These are phyloP conservation scores for Eueides isabella DNA, from an alignment of 1,140 invertebrate species.

Conservation along the genomic window DNA sequence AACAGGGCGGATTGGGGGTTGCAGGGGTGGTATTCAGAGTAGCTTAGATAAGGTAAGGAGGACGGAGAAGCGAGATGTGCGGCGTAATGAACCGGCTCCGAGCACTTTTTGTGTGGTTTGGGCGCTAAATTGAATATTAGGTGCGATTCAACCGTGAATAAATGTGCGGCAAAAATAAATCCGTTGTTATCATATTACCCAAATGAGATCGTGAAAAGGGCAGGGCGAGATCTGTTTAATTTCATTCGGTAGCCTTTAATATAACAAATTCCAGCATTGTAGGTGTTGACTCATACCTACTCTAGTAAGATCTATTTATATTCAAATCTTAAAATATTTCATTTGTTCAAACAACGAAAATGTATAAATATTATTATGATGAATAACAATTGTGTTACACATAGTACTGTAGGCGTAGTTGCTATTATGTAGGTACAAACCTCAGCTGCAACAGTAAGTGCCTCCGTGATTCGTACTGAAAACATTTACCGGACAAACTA, in stretches of 20 bases:
- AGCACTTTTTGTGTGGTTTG: conserved; percentile 80
- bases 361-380: background rate
- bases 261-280: background rate
- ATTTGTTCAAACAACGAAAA: background rate
- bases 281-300: background rate
- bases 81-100: conserved; percentile 77
- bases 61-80: conserved; percentile 78
- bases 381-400: background rate
- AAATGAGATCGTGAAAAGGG: conserved; percentile 74
- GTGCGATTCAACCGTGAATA: conserved; percentile 76
- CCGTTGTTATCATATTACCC: conserved; percentile 77
- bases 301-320: background rate
- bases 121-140: conserved; percentile 80
- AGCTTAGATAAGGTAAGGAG: conserved; percentile 80
- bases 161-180: conserved; percentile 76
- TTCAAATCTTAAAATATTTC: background rate
- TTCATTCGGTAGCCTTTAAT: conserved; percentile 53
- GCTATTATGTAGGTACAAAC: conserved; percentile 63
- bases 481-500: conserved; percentile 65
- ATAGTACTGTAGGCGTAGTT: conserved; percentile 44
- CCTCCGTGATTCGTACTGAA: conserved; percentile 72
- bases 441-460: conserved; percentile 63
- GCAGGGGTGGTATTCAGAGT: conserved; percentile 70
- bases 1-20: conserved; percentile 52
- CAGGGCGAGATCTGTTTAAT: conserved; percentile 67